phyloP scores from a whole-genome alignment of 2,888 invertebrate genomes.

The Caenorhabditis zanzibari region DNA sequence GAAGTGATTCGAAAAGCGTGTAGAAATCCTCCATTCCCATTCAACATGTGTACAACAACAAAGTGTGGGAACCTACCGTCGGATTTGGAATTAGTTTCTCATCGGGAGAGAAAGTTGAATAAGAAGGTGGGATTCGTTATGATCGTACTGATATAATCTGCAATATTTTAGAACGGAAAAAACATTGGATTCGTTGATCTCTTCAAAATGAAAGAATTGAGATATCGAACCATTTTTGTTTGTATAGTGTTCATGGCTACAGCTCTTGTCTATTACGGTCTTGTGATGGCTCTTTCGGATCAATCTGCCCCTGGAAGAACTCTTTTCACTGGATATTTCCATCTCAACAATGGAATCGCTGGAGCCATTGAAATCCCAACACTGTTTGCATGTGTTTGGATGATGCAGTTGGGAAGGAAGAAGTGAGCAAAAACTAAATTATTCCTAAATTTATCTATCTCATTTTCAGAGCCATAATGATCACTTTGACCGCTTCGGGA shows the following conservation, averaged over 20 bases:
- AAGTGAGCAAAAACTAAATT: constrained; percentile 56
- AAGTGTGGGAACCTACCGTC: constrained; percentile 80
- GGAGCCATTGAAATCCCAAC: constrained; percentile 83
- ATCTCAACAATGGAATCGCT: constrained; percentile 83
- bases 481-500: constrained; percentile 80
- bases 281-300: constrained; percentile 83
- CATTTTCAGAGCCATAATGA: constrained; percentile 79
- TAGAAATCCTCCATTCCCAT: constrained; percentile 82
- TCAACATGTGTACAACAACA: constrained; percentile 80
- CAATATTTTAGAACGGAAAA: constrained; percentile 62
- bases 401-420: constrained; percentile 81
- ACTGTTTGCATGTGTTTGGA: constrained; percentile 80
- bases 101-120: constrained; percentile 79
- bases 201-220: constrained; percentile 70
- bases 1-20: constrained; percentile 82
- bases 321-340: constrained; percentile 83
- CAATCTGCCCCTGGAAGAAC: constrained; percentile 83
- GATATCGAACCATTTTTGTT: constrained; percentile 79
- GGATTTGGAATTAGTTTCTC: constrained; percentile 82
- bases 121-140: constrained; percentile 53
- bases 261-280: constrained; percentile 83
- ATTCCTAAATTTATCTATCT: background rate
- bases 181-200: constrained; percentile 69
- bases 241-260: constrained; percentile 83
- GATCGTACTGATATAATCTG: background rate